phyloP scores from a whole-genome alignment of 2,797 vertebrate genomes.

The Jordanella pulchra region DNA sequence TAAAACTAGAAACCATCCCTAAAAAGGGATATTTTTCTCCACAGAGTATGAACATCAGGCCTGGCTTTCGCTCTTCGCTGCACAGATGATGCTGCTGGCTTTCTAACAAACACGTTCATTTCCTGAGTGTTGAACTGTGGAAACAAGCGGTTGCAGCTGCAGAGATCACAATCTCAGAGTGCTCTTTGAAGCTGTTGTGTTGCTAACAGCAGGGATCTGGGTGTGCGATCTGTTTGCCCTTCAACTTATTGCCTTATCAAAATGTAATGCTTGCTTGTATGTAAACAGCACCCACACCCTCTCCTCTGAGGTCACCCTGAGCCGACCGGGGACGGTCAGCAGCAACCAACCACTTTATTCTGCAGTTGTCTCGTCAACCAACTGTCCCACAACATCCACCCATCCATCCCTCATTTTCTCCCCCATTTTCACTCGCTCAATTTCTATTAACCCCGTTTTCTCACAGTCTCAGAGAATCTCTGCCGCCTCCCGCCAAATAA shows the following conservation, averaged over 20 bases:
- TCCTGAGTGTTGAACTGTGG: not conserved
- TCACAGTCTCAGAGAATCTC: constrained; percentile 9
- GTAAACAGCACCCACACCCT: constrained; percentile 18
- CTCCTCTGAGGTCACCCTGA: constrained; percentile 8
- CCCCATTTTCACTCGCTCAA: constrained; percentile 1
- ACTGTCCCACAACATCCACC: not conserved
- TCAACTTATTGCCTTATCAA: constrained; percentile 1
- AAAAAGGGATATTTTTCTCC: no score
- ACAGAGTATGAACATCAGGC: not conserved
- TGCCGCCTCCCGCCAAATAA: constrained; percentile 40
- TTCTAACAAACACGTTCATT: not conserved
- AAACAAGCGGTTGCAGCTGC: not conserved
- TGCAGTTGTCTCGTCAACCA: not conserved
- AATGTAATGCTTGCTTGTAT: not conserved
- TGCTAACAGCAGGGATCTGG: not conserved
- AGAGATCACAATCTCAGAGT: not conserved
- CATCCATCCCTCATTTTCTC: constrained; percentile 1
- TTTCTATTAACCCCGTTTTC: constrained; percentile 51
- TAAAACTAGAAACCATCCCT: no score
- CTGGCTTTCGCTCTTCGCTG: not conserved
- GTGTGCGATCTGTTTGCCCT: not conserved
- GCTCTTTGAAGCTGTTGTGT: constrained; percentile 1
- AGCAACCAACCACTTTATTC: constrained; percentile 8
- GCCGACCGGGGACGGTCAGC: constrained; percentile 34
- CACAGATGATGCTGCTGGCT: not conserved